Evolutionary conservation across 2,797 vertebrate species (phyloP).

Genomic region (Microctenopoma steveboyesi): DNA sequence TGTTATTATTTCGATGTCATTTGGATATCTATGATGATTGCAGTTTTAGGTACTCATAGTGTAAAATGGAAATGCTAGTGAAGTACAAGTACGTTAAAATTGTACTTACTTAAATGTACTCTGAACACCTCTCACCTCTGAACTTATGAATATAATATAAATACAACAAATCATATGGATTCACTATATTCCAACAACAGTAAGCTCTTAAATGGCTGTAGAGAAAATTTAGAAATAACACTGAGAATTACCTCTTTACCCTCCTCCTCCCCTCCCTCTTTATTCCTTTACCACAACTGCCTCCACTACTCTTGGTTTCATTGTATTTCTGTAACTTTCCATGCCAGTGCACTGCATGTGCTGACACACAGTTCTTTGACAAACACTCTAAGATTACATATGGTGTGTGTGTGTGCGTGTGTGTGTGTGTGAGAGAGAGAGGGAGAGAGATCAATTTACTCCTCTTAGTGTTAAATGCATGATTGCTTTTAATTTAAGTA

Average conservation of each 20-base stretch:
- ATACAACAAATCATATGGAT: too few relatives aligned
- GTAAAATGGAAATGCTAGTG: too few relatives aligned
- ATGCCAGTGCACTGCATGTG: slow-evolving; percentile 28
- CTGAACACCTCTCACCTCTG: too few relatives aligned
- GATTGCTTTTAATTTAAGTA: slow-evolving; percentile 24
- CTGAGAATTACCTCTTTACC: slow-evolving; percentile 16
- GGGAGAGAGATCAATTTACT: slow-evolving; percentile 14
- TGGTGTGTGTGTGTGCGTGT: neutral
- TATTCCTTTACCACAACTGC: slow-evolving; percentile 14
- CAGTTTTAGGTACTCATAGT: too few relatives aligned
- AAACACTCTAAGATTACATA: slow-evolving; percentile 21
- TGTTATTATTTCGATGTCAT: too few relatives aligned
- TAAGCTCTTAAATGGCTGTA: too few relatives aligned
- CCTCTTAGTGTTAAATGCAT: slow-evolving; percentile 16
- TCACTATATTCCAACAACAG: too few relatives aligned
- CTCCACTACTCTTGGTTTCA: slow-evolving; percentile 21
- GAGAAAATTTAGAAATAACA: slow-evolving; percentile 33
- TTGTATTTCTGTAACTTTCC: slow-evolving; percentile 40
- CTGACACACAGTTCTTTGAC: slow-evolving; percentile 40
- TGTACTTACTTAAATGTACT: too few relatives aligned
- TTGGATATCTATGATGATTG: too few relatives aligned
- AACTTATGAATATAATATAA: too few relatives aligned
- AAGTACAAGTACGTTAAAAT: too few relatives aligned
- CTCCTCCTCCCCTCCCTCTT: neutral
- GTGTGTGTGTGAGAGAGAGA: neutral